Conservation (phyloP, 2,797 vertebrate species). For the Amblyopsis hoosieri region DNA sequence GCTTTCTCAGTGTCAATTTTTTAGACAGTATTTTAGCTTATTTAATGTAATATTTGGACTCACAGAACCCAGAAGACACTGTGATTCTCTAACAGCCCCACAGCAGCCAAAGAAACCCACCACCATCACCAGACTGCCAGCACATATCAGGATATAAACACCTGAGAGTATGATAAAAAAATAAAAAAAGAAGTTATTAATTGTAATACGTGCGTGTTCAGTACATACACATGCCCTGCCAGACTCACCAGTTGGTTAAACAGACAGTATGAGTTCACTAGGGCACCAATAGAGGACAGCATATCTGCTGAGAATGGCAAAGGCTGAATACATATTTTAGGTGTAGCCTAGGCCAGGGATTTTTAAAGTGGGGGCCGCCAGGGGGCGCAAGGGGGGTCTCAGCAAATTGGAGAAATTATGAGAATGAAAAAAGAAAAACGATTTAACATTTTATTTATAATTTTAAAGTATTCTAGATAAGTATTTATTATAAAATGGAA, state of each 20-base stretch:
- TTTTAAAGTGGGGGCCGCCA: too few relatives aligned
- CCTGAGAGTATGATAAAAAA: conserved; percentile 66
- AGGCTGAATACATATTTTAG: not conserved
- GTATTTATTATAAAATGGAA: too few relatives aligned
- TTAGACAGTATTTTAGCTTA: not conserved
- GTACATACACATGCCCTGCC: not conserved
- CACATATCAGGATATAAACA: conserved; percentile 90
- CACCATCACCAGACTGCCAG: conserved; percentile 90
- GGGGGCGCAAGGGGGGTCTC: not conserved
- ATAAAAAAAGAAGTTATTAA: conserved; percentile 1
- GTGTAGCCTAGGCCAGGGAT: too few relatives aligned
- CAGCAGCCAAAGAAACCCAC: conserved; percentile 97
- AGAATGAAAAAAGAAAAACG: too few relatives aligned
- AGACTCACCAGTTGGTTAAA: not conserved
- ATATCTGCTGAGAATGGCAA: conserved; percentile 15
- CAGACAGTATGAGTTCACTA: not conserved
- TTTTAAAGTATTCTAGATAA: too few relatives aligned
- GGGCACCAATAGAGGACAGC: conserved; percentile 51
- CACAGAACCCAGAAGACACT: conserved; percentile 92
- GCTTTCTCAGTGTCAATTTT: not conserved
- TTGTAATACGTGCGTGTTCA: not conserved
- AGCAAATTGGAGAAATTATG: too few relatives aligned
- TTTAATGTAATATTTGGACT: conserved; percentile 60
- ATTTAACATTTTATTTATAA: too few relatives aligned
- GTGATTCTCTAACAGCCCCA: conserved; percentile 93